A percentile compares a stretch with the other conserved stretches of the same genome.
Evolutionary conservation across 2,888 invertebrate genomes (phyloP).

Genomic region (Nineta flava): DNA sequence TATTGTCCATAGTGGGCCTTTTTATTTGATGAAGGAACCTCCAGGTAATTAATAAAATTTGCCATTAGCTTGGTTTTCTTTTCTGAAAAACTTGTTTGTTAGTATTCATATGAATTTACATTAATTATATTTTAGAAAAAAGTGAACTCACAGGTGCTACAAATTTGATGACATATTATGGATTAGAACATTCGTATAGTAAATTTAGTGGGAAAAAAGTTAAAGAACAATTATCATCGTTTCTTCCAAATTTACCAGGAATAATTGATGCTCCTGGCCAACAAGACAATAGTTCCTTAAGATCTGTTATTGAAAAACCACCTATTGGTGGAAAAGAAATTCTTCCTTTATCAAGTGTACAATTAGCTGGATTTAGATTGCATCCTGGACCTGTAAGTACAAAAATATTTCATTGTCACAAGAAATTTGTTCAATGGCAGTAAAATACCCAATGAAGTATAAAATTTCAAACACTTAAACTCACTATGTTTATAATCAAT

Average conservation of each 20-base stretch:
- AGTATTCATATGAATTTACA: constrained; percentile 4
- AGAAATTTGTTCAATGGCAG: no score
- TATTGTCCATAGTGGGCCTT: constrained; percentile 93
- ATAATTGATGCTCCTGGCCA: constrained; percentile 88
- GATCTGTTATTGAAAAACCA: constrained; percentile 90
- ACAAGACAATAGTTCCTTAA: constrained; percentile 70
- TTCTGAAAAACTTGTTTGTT: neutral
- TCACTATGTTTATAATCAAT: no score
- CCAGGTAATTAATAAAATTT: constrained; percentile 43
- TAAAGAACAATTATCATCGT: constrained; percentile 88
- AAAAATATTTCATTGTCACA: constrained; percentile 2
- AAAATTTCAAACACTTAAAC: no score
- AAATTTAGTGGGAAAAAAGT: constrained; percentile 95
- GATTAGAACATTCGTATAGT: constrained; percentile 91
- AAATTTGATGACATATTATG: constrained; percentile 93
- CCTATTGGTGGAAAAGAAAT: constrained; percentile 86
- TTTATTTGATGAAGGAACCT: constrained; percentile 95
- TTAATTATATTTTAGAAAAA: constrained; percentile 43
- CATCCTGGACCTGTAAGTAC: constrained; percentile 72
- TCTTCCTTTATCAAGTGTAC: constrained; percentile 68
- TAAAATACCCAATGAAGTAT: no score
- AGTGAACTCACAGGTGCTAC: constrained; percentile 90
- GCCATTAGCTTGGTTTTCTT: neutral
- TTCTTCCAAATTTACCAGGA: constrained; percentile 87
- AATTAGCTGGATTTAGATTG: constrained; percentile 82